phyloP scores from a whole-genome alignment of 2,113 vertebrate species.

The Austrofundulus limnaeus region DNA sequence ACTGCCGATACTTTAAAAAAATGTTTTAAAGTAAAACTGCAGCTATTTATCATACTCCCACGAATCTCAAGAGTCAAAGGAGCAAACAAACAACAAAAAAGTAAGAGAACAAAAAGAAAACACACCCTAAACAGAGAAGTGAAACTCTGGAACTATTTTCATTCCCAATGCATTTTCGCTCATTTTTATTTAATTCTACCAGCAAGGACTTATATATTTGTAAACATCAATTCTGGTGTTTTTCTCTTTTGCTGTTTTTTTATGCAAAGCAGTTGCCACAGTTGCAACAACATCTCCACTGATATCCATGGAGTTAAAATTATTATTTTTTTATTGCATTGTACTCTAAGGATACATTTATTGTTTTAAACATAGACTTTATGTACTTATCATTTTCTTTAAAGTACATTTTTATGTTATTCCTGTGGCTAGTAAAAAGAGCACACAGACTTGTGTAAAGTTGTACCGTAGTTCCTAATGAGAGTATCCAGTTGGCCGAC shows the following conservation, averaged over 20 bases:
- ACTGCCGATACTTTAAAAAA: slow-evolving; percentile 56
- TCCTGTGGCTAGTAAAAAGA: slow-evolving; percentile 29
- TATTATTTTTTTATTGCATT: slow-evolving; percentile 10
- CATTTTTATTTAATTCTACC: slow-evolving; percentile 73
- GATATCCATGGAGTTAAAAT: slow-evolving; percentile 7
- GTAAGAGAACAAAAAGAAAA: slow-evolving; percentile 57
- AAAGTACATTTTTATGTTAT: slow-evolving; percentile 18
- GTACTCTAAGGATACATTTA: slow-evolving; percentile 17
- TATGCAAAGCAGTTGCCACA: slow-evolving; percentile 33
- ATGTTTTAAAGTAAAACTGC: slow-evolving; percentile 2
- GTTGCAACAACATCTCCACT: slow-evolving; percentile 1
- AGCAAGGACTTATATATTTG: slow-evolving; percentile 33
- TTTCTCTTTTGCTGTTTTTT: slow-evolving; percentile 25
- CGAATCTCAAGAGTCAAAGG: slow-evolving; percentile 60
- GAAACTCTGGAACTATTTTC: slow-evolving; percentile 51
- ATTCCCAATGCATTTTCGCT: slow-evolving; percentile 64
- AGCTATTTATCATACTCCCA: slow-evolving; percentile 54
- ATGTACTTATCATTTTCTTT: slow-evolving; percentile 15
- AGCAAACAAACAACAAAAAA: slow-evolving; percentile 54
- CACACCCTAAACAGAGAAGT: slow-evolving; percentile 52
- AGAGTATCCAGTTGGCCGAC: slow-evolving; percentile 50
- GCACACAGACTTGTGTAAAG: slow-evolving; percentile 48
- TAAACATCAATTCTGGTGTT: slow-evolving; percentile 42
- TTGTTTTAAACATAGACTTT: slow-evolving; percentile 26
- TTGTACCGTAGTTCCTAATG: slow-evolving; percentile 47